phyloP scores from a whole-genome alignment of 37 sponge, comb jelly and placozoan genomes.

The Diacarnus erythraeanus region DNA sequence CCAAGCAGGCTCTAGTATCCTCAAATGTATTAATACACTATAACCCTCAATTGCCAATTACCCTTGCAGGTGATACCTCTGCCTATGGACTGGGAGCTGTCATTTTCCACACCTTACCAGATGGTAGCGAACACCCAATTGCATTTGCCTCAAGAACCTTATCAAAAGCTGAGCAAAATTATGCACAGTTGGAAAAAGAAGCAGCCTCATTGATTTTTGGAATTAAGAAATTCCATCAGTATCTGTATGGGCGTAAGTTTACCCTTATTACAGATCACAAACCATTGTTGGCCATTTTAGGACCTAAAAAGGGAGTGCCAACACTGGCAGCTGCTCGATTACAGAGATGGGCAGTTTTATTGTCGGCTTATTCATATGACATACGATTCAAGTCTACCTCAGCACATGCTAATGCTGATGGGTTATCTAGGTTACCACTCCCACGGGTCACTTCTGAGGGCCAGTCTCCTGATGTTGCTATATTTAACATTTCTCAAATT shows the following conservation, averaged over 20 bases:
- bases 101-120: too few relatives aligned
- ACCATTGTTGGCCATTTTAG: constrained; percentile 42
- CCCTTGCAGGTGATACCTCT: constrained; percentile 41
- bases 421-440: too few relatives aligned
- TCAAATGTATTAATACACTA: constrained; percentile 36
- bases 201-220: constrained; percentile 38
- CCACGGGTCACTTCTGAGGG: too few relatives aligned
- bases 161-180: not conserved
- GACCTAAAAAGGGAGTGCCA: constrained; percentile 29
- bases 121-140: too few relatives aligned
- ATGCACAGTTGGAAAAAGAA: constrained; percentile 16
- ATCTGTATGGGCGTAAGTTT: constrained; percentile 73
- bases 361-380: constrained; percentile 31
- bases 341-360: constrained; percentile 47
- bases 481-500: constrained; percentile 12
- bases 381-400: constrained; percentile 39
- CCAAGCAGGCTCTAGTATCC: constrained; percentile 18
- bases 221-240: constrained; percentile 55
- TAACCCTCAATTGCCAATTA: constrained; percentile 9
- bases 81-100: constrained; percentile 44
- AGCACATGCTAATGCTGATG: constrained; percentile 63
- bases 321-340: constrained; percentile 45
- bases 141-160: constrained; percentile 59
- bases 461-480: too few relatives aligned
- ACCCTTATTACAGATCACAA: constrained; percentile 52